Conservation (phyloP, 2,113 vertebrate species). For the Thomomys bottae region DNA sequence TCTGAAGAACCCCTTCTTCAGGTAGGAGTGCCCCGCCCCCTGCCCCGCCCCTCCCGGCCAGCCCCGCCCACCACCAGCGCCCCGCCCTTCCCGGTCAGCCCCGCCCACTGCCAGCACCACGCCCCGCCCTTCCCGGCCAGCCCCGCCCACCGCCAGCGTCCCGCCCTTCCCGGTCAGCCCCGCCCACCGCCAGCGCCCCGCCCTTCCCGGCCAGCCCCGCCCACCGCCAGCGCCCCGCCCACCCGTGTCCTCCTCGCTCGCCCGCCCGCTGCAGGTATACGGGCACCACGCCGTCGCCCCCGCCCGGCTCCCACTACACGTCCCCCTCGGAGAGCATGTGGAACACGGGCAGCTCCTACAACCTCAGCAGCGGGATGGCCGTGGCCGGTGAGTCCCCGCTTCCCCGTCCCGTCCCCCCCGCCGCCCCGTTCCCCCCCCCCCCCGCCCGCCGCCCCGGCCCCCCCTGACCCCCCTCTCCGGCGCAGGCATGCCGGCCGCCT, state of each 20-base stretch:
- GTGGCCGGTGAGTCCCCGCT: conserved; percentile 87
- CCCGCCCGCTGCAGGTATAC: conserved; percentile 89
- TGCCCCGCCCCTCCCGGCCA: too few relatives aligned
- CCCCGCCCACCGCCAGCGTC: too few relatives aligned
- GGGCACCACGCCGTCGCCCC: conserved; percentile 92
- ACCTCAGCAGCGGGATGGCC: conserved; percentile 92
- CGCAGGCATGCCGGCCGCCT: conserved; percentile 94
- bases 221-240: not conserved
- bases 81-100: too few relatives aligned
- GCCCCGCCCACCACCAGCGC: too few relatives aligned
- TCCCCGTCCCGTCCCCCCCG: not conserved
- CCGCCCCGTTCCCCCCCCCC: too few relatives aligned
- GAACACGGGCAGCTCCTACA: conserved; percentile 92
- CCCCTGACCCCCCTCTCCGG: not conserved
- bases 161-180: too few relatives aligned
- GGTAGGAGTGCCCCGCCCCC: conserved; percentile 82
- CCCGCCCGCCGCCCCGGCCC: not conserved
- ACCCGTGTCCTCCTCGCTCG: not conserved
- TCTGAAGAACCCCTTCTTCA: conserved; percentile 97
- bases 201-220: too few relatives aligned
- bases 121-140: too few relatives aligned
- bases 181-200: too few relatives aligned
- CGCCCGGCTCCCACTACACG: conserved; percentile 94
- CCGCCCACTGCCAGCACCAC: too few relatives aligned
- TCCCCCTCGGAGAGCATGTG: conserved; percentile 97